Base-by-base conservation (phyloP, 2,113 vertebrate genomes). In the Alaudala cheleensis region DNA sequence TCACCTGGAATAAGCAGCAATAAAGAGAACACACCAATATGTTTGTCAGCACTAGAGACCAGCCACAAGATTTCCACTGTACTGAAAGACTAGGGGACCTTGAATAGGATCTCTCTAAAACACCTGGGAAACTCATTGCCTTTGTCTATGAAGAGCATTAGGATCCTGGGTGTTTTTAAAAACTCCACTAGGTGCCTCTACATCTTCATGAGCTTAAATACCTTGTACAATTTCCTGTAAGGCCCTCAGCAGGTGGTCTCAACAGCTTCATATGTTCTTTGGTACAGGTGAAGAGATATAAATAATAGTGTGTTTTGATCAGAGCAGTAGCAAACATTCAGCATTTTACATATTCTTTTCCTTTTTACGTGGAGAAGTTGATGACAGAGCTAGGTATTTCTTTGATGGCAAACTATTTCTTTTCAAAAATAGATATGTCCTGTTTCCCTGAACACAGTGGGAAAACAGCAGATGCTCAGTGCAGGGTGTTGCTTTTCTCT, bases 191-290 rank as follows among this genome's bases (percentile, higher is more conserved):
- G 74, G 20, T 79, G 57, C 42, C 31, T 80, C 88, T 88, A 51
- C 24, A 58, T 65, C 82, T 92, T 97, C 74, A 88, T 49, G 45
- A 87, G 66, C 73, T 72, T 87, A 95, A 93, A 87, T 53, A 88
- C n/a, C 49, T 76, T 47, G 49, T 40, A 71, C 81, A 86, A 58
- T 13, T 78, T 90, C 77, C 78, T 85, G 65, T 66, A 92, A 92
- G 57, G 70, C 31, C 49, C 74, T 67, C 91, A 95, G 83, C 69
- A 87, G 78, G 86, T 53, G 72, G 57, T 29, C 50, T 74, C 78
- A 81, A 77, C 37, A 53, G 69, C 12, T 37, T 95, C 51, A 12
- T 47, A 37, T 25, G 34, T 60, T 88, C 61, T 51, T 81, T 71
- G 70, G 25, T 85, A 34, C 24, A 76, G 57, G 31, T n/a, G 83